Evolutionary conservation across 2,888 invertebrate genomes (phyloP), one percentile per base, ranked within the genome.

Genomic region (Clitarchus hookeri): DNA sequence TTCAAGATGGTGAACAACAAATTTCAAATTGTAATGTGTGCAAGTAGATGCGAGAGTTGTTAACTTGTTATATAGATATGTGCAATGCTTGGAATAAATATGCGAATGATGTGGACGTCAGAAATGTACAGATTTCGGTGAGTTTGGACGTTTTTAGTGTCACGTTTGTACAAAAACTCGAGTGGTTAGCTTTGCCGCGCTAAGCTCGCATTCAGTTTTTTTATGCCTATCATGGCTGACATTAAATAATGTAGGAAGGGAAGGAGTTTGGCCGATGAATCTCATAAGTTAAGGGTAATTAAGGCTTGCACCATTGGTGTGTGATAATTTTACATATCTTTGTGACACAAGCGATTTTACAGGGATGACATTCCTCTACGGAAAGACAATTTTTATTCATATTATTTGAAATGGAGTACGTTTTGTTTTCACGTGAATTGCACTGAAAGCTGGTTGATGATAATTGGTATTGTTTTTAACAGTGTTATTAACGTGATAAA

Each of bases 191-290:
- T 88, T 88, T 88, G 87, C 88, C 88, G 88, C 88, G 88, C 88
- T 84, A 87, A 87, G 84, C 87, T 79, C 83, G 84, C 79, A 25
- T 85, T 83, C 82, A 84, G 83, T 87, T 88, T 88, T 88, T 88
- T 88, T 87, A 87, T 87, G 87, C 88, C 87, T 88, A 88, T 87
- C 86, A 88, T 88, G 88, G 88, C 88, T 88, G 88, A 88, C 88
- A 87, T 88, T 86, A 86, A 87, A 87, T 87, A 87, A 88, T 88
- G 88, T 87, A 86, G 65, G 85, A 85, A 87, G 86, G 84, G 85
- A 86, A 85, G 86, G 86, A 78, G 83, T 77, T 84, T 86, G 84
- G 85, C 84, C 80, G 48, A 86, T 87, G 87, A 87, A 85, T 85
- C 85, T 85, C 85, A 84, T 86, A 80, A 85, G 86, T 84, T 88